Conservation (phyloP, 2,888 invertebrate genomes). For the Zeuzera pyrina region DNA sequence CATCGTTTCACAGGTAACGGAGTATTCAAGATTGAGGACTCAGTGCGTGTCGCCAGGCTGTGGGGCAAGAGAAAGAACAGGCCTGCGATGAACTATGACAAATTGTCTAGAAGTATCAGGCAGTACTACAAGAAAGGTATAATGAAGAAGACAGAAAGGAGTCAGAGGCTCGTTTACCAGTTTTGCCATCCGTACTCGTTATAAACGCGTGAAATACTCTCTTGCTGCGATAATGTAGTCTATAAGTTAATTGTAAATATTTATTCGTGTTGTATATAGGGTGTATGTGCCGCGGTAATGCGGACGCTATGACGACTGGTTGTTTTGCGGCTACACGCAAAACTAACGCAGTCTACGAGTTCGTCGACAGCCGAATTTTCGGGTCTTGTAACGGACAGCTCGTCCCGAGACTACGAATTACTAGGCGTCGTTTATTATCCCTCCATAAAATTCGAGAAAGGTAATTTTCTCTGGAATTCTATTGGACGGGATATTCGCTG, state of each 20-base stretch:
- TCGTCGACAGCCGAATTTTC: conserved; percentile 40
- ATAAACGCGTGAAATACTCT: conserved; percentile 54
- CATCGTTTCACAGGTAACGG: conserved; percentile 76
- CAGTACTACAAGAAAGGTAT: conserved; percentile 99
- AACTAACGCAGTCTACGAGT: conserved; percentile 40
- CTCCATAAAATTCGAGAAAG: conserved; percentile 70
- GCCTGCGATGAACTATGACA: conserved; percentile 99
- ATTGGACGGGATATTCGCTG: conserved; percentile 53
- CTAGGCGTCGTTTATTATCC: conserved; percentile 41
- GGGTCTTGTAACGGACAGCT: conserved; percentile 23
- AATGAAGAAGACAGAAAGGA: conserved; percentile 98
- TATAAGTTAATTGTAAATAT: conserved; percentile 20
- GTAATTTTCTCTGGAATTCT: conserved; percentile 70
- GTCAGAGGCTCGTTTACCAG: conserved; percentile 98
- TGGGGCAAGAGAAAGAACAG: conserved; percentile 99
- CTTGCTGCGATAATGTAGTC: conserved; percentile 22
- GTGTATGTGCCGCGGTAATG: conserved; percentile 63
- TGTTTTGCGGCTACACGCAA: conserved; percentile 45
- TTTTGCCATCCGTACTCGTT: conserved; percentile 96
- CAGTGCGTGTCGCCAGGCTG: conserved; percentile 94
- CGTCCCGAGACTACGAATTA: conserved; percentile 29
- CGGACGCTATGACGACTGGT: conserved; percentile 48
- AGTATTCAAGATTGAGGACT: conserved; percentile 99
- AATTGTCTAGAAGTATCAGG: conserved; percentile 95
- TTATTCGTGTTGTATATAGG: conserved; percentile 35